Base-by-base conservation (phyloP, 2,797 vertebrate species). In the Xerus rutilus region DNA sequence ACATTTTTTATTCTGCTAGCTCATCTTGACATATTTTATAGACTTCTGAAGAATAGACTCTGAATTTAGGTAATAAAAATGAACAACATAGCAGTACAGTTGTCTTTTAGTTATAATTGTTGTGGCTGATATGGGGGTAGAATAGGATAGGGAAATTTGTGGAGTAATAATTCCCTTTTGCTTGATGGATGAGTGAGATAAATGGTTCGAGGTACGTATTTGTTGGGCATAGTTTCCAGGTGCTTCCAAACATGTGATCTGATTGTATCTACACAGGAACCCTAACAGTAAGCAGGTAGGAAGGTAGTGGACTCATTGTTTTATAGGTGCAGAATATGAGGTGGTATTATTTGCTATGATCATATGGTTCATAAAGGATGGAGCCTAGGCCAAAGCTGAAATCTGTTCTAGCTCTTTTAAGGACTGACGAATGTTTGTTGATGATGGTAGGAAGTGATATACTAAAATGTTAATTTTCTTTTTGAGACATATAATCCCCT, bases 51-150 rank as follows among this genome's bases (percentile, higher is more conserved):
- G 78, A 96, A 69, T 69, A 72, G 70, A 67, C 20, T 88, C 18
- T 87, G 52, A 94, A 67, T 86, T 86, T 93, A 96, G 43, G n/a
- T 78, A 86, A 91, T 92, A 90, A 96, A 96, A 87, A 92, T 87
- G 18, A 89, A 79, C 62, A 47, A 32, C 6, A 28, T 32, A 93
- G 20, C 65, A 86, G 21, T 96, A 54, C 17, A 85, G n/a, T 90
- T 73, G 35, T 76, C 91, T 8, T 91, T 93, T 77, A 87, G 49
- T 74, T 94, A 62, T 47, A 70, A 10, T 89, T 97, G 39, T 52
- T 62, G 39, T 92, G 47, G 73, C 23, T 95, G 59, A 87, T 93
- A 57, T 74, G 15, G 47, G 69, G 15, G 0, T 59, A 64, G 57
- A 30, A 23, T 72, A 8, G 49, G 91, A 93, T 79, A 79, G 47